Evolutionary conservation across 1,140 invertebrate species (phyloP).

Genomic region (Steinernema khuongi): DNA sequence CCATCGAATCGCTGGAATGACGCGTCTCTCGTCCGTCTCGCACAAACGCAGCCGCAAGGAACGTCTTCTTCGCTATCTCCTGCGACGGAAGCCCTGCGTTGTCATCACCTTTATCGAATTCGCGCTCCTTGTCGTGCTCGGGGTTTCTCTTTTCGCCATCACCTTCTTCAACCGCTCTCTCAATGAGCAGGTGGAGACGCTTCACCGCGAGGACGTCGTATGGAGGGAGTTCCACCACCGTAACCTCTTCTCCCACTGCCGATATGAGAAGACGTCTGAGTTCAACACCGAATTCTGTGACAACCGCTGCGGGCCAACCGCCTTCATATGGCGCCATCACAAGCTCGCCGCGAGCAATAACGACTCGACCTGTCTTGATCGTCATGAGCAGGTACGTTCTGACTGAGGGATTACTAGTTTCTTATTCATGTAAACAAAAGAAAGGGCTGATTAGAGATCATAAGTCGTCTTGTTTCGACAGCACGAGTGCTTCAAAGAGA

Average conservation of each 20-base stretch:
- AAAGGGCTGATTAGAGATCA: no score
- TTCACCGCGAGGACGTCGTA: not conserved
- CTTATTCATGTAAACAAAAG: no score
- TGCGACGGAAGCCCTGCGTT: not conserved
- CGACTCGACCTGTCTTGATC: not conserved
- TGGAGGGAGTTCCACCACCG: not conserved
- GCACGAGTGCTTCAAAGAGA: no score
- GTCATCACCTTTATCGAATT: not conserved
- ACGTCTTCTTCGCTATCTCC: not conserved
- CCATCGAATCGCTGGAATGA: not conserved
- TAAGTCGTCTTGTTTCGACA: no score
- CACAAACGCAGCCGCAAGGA: not conserved
- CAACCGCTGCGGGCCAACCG: not conserved
- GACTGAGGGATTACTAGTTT: no score
- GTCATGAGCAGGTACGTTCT: slow-evolving; percentile 2
- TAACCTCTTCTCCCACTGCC: not conserved
- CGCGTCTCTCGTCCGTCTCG: not conserved
- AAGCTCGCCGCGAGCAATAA: not conserved
- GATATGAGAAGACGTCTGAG: not conserved
- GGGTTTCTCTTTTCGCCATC: not conserved
- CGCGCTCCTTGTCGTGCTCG: not conserved
- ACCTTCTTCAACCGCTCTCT: not conserved
- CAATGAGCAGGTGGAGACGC: not conserved
- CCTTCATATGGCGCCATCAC: slow-evolving; percentile 2
- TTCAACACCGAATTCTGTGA: slow-evolving; percentile 1